A percentile compares a stretch with the other conserved stretches of the same genome.
Conservation (phyloP, 2,888 invertebrate genomes). For the Melinaea menophilus region DNA sequence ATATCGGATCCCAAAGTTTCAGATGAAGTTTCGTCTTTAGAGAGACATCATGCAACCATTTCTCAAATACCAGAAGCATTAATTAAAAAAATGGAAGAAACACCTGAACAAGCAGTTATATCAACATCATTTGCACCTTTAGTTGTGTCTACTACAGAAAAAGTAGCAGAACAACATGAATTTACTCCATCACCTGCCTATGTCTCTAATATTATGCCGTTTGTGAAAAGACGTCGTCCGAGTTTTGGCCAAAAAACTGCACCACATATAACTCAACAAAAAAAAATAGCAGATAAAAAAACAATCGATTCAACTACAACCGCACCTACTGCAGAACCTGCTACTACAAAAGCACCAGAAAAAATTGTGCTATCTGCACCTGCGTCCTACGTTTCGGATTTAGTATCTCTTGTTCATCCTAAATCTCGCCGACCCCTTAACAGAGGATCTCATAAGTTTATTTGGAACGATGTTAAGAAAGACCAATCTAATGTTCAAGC, state of each 20-base stretch:
- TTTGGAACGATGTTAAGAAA: constrained; percentile 34
- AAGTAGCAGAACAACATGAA: background rate
- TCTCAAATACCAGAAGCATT: background rate
- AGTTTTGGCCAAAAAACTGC: background rate
- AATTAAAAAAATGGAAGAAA: background rate
- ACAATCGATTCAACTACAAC: background rate
- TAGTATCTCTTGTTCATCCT: constrained; percentile 11
- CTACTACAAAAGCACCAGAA: background rate
- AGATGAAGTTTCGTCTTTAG: constrained; percentile 13
- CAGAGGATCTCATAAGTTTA: constrained; percentile 46
- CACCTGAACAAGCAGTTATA: background rate
- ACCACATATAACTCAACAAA: background rate
- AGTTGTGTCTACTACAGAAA: background rate
- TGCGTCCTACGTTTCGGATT: constrained; percentile 20
- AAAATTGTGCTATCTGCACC: background rate
- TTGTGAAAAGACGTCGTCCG: constrained; percentile 8
- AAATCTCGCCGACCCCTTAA: constrained; percentile 16
- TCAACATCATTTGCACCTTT: background rate
- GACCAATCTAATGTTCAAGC: constrained; percentile 13
- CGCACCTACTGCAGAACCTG: background rate
- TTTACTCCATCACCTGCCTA: constrained; percentile 12
- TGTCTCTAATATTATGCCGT: constrained; percentile 15
- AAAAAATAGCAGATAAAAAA: background rate
- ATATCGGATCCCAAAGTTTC: constrained; percentile 21
- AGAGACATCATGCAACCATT: background rate